Evolutionary conservation across 2,113 vertebrate species (phyloP), one percentile per base, ranked within the genome.

Genomic region (Riparia riparia): DNA sequence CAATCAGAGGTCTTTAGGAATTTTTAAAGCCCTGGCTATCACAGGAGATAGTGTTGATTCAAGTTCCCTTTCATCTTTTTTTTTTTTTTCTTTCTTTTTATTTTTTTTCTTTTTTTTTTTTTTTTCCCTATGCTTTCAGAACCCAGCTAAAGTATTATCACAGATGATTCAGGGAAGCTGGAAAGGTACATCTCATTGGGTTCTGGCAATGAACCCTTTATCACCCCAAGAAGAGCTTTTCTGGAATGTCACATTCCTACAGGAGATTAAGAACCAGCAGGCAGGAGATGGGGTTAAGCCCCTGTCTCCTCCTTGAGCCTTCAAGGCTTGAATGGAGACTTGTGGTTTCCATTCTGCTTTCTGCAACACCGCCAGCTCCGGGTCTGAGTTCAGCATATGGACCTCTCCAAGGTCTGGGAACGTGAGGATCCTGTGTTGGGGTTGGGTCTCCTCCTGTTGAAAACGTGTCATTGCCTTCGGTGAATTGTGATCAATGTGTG

Each of bases 261-360:
- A 66, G 63, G 50, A 70, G 74, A 18, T 78, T 34, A 68, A 51
- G 61, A 86, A 31, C 51, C 28, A 37, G 10, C 28, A 83, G 44
- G 61, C 73, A 94, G 57, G 77, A 91, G 70, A 34, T 44, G 66
- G 61, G 29, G 42, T 83, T 7, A 10, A 92, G 64, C 34, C 28
- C 29, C 34, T 26, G 22, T 29, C 63, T 58, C 41, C 61, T 87
- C 49, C 61, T 61, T 1, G 1, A 51, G 21, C 12, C 31, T 92
- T 74, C 83, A 86, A 66, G 73, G 47, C 66, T 79, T 5, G 0
- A 3, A 1, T 8, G 13, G 50, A 57, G 31, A 10, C 26, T 58
- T 64, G 56, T 41, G 49, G 41, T 86, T 84, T 94, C 84, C 70
- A 16, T 91, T 71, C 64, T 84, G 72, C 34, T n/a, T 77, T 42